Evolutionary conservation across 2,888 invertebrate species (phyloP), one percentile per base, ranked within the genome.

Genomic region (Boloria selene): DNA sequence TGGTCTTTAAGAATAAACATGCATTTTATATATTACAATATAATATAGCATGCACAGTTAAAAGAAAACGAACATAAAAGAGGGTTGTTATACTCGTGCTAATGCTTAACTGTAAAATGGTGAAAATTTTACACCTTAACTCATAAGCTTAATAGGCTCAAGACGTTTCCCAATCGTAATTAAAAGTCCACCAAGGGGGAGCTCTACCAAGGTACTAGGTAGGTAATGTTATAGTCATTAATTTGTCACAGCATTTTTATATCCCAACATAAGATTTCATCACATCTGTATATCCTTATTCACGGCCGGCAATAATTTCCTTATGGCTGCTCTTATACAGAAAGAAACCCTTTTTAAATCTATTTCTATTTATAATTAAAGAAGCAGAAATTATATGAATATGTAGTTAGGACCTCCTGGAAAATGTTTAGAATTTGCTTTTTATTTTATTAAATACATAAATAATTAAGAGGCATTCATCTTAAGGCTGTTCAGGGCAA

Each of bases 381-480:
- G 65, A 64, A 68, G 68, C 68, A 56, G 61, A 70, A 70, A 68
- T 68, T 68, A 68, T 68, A 68, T 70, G 70, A 70, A 70, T 70
- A 66, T 70, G 70, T 68, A 70, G 68, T 70, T 70, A 70, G 70
- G 65, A 65, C 68, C 63, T 70, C 68, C 68, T 70, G 63, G 70
- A 66, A 70, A 70, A 68, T 70, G 65, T 68, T 72, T 71, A 70
- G 70, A 71, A 72, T 67, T 71, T 64, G 65, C 68, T 71, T 72
- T 80, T 85, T 70, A 70, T 70, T 70, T 70, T 70, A 70, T 68
- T 70, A 83, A 86, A 86, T 85, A 84, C 85, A 84, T 85, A 83
- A 83, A 81, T 80, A 88, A 88, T 88, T 87, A 87, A 83, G 79
- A 74, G 75, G 79, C 79, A 87, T 87, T 86, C 84, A 86, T 86